Conservation (phyloP, 2,797 vertebrate genomes). For the Protonibea diacanthus region DNA sequence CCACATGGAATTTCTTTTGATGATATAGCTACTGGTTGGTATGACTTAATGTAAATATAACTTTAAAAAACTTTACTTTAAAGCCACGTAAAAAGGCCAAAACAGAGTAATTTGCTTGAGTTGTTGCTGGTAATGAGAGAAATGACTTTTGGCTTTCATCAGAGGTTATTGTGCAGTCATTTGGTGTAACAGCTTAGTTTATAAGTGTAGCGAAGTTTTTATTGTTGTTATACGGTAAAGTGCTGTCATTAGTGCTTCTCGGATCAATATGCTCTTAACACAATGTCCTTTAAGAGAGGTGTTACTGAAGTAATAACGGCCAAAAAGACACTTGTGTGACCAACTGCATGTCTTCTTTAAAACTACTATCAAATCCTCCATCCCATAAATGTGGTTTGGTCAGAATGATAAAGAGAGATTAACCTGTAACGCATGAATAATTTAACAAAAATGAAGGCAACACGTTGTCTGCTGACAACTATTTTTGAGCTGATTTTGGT, state of each 20-base stretch:
- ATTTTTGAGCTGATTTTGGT: conserved; percentile 41
- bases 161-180: conserved; percentile 52
- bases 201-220: conserved; percentile 62
- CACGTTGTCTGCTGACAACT: conserved; percentile 18
- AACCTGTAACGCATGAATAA: conserved; percentile 41
- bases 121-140: conserved; percentile 35
- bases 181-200: conserved; percentile 59
- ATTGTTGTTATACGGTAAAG: conserved; percentile 66
- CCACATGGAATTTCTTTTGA: background rate
- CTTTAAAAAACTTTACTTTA: conserved; percentile 24
- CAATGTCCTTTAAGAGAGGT: conserved; percentile 59
- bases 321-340: conserved; percentile 49
- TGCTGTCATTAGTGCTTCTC: conserved; percentile 70
- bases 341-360: conserved; percentile 34
- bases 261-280: conserved; percentile 78
- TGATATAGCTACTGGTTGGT: background rate
- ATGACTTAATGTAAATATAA: conserved; percentile 22
- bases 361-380: conserved; percentile 37
- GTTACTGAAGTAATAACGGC: conserved; percentile 45
- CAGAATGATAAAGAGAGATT: conserved; percentile 11
- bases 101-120: conserved; percentile 19
- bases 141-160: conserved; percentile 55
- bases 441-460: conserved; percentile 26
- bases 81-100: conserved; percentile 8
- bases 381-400: conserved; percentile 21